These are phyloP conservation scores for Aeoliscus strigatus DNA, from an alignment of 2,797 vertebrate species.

Conservation along the genomic window DNA sequence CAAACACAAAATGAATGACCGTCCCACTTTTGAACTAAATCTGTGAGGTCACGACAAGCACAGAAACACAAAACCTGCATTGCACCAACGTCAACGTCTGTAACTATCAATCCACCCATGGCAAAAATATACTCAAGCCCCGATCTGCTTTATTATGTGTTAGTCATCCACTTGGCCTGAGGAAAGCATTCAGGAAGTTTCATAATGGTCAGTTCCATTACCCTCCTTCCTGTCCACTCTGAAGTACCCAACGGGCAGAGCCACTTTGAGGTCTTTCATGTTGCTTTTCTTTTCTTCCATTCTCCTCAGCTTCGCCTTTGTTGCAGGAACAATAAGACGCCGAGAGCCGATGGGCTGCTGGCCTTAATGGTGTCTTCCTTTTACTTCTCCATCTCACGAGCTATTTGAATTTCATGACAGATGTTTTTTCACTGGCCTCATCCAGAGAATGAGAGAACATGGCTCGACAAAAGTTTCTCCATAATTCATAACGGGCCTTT, in stretches of 20 bases:
- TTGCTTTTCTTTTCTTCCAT: slow-evolving; percentile 20
- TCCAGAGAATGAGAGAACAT: slow-evolving; percentile 16
- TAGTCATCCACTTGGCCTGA: slow-evolving; percentile 32
- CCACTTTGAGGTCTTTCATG: slow-evolving; percentile 61
- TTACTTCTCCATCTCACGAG: slow-evolving; percentile 35
- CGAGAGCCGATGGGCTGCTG: slow-evolving; percentile 44
- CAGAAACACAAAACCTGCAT: slow-evolving; percentile 3
- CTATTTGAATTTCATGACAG: slow-evolving; percentile 46
- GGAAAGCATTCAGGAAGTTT: slow-evolving; percentile 42
- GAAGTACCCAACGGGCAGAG: slow-evolving; percentile 44
- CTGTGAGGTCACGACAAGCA: slow-evolving; percentile 7
- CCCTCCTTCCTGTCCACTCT: slow-evolving; percentile 28
- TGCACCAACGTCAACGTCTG: background rate
- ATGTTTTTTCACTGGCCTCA: slow-evolving; percentile 32
- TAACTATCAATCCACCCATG: background rate
- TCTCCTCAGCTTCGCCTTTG: slow-evolving; percentile 38
- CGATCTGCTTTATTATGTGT: slow-evolving; percentile 14
- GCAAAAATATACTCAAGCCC: slow-evolving; percentile 1
- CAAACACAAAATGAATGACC: too few species aligned
- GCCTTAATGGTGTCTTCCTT: slow-evolving; percentile 52
- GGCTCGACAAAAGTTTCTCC: slow-evolving; percentile 25
- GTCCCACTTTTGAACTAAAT: background rate
- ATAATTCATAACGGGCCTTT: background rate
- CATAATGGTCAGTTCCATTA: slow-evolving; percentile 47
- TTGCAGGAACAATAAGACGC: slow-evolving; percentile 53